Percentiles rank a stretch among this genome's conserved stretches.
Evolutionary conservation across 2,113 vertebrate species (phyloP).

Genomic region (Nibea coibor): DNA sequence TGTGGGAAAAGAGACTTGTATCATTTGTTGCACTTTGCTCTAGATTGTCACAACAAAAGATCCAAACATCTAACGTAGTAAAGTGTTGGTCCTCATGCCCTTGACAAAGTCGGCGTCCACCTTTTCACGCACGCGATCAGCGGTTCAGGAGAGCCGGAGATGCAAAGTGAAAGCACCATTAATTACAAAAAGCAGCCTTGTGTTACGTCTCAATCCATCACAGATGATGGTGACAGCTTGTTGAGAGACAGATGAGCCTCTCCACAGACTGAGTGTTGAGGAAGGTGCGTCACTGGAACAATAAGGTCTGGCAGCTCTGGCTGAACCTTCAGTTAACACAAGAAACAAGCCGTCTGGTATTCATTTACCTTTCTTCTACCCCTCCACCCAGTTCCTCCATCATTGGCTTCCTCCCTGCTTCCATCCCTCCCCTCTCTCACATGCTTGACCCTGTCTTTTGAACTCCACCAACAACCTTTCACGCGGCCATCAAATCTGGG

Average conservation of each 20-base stretch:
- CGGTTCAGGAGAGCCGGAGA: slow-evolving; percentile 15
- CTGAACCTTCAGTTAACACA: slow-evolving; percentile 65
- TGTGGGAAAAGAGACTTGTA: slow-evolving; percentile 15
- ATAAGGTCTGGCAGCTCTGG: slow-evolving; percentile 57
- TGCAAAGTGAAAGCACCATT: slow-evolving; percentile 22
- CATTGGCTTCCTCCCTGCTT: slow-evolving; percentile 40
- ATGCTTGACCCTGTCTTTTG: slow-evolving; percentile 70
- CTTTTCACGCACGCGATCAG: slow-evolving; percentile 12
- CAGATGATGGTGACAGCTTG: slow-evolving; percentile 10
- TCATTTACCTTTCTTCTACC: slow-evolving; percentile 72
- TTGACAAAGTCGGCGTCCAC: background rate
- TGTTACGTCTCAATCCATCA: slow-evolving; percentile 25
- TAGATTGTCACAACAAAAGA: slow-evolving; percentile 1
- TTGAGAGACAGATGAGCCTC: slow-evolving; percentile 34
- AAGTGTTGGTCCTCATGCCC: background rate
- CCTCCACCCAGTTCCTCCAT: slow-evolving; percentile 60
- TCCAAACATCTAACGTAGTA: background rate
- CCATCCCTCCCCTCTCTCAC: slow-evolving; percentile 53
- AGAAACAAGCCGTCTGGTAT: slow-evolving; percentile 62
- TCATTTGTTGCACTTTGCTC: slow-evolving; percentile 24
- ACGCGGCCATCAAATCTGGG: slow-evolving; percentile 42
- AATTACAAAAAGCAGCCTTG: slow-evolving; percentile 25
- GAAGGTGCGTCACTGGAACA: slow-evolving; percentile 41
- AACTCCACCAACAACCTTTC: slow-evolving; percentile 56
- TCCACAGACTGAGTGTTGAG: slow-evolving; percentile 19